A percentile compares a stretch with the other conserved stretches of the same genome.
These are phyloP conservation scores for Byasa hedistus DNA, from an alignment of 2,888 invertebrate species.

Conservation along the genomic window DNA sequence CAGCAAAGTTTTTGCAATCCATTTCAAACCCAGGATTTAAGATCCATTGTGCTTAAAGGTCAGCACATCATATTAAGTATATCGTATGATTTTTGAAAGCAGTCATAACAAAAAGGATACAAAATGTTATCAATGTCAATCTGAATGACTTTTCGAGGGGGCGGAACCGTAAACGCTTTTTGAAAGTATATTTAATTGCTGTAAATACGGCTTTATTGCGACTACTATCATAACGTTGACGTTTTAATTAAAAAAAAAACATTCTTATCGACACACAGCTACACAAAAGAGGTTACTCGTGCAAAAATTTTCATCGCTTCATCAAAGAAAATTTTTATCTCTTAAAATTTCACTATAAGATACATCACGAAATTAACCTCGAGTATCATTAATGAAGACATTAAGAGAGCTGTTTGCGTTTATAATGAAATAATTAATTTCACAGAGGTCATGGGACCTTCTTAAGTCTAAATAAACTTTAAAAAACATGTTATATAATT, in stretches of 20 bases:
- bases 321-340: no score
- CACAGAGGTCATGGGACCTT: no score
- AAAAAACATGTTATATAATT: no score
- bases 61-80: slow-evolving; percentile 8
- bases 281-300: no score
- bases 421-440: no score
- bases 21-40: neutral
- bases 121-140: slow-evolving; percentile 27
- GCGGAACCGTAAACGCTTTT: slow-evolving; percentile 21
- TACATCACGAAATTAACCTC: no score
- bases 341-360: no score
- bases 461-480: no score
- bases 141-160: slow-evolving; percentile 12
- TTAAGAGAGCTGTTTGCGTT: no score
- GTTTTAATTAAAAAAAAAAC: neutral
- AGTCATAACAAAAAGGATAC: slow-evolving; percentile 9
- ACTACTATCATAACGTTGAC: slow-evolving; percentile 1
- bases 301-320: no score
- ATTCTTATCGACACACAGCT: no score
- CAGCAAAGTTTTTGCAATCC: neutral
- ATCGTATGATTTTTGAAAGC: slow-evolving; percentile 25
- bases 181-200: slow-evolving; percentile 9
- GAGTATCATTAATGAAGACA: no score
- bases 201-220: slow-evolving; percentile 13
- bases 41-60: slow-evolving; percentile 20